A percentile compares a stretch with the other conserved stretches of the same genome.
phyloP scores from a whole-genome alignment of 2,113 vertebrate genomes.

The Mus spicilegus region DNA sequence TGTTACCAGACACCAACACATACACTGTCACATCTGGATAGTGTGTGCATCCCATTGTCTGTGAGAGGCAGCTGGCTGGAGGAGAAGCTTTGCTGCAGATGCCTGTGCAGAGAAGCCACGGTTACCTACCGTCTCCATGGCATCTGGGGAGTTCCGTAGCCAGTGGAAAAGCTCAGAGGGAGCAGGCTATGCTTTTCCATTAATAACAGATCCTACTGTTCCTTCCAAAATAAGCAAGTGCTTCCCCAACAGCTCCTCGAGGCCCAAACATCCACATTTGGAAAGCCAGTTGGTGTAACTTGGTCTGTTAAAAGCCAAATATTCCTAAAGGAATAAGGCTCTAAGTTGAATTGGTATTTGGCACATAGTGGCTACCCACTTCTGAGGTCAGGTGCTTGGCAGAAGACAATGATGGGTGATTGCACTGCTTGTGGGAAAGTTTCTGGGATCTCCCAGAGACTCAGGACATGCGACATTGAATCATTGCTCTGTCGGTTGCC shows the following conservation, averaged over 20 bases:
- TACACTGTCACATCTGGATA: not conserved
- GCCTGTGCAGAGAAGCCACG: rapidly evolving
- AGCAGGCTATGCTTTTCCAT: not conserved
- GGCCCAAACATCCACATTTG: not conserved
- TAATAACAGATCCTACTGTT: not conserved
- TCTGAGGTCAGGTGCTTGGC: not conserved
- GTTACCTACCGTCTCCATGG: not conserved
- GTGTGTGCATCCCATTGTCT: not conserved
- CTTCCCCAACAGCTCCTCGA: not conserved
- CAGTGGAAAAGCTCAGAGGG: not conserved
- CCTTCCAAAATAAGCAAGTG: not conserved
- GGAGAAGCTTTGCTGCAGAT: not conserved
- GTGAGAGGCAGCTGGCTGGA: not conserved
- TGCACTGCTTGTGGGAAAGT: rapidly evolving
- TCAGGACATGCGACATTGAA: not conserved
- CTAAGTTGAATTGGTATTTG: not conserved
- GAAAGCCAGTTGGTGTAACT: not conserved
- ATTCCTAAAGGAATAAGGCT: not conserved
- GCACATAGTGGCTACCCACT: not conserved
- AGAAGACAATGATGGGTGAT: not conserved
- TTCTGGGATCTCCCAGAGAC: not conserved
- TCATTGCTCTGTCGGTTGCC: not conserved
- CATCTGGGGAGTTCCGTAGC: not conserved
- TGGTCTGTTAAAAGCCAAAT: not conserved
- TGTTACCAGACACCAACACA: not conserved